Conservation (phyloP, 1,140 invertebrate genomes). For the Bombus pascuorum region DNA sequence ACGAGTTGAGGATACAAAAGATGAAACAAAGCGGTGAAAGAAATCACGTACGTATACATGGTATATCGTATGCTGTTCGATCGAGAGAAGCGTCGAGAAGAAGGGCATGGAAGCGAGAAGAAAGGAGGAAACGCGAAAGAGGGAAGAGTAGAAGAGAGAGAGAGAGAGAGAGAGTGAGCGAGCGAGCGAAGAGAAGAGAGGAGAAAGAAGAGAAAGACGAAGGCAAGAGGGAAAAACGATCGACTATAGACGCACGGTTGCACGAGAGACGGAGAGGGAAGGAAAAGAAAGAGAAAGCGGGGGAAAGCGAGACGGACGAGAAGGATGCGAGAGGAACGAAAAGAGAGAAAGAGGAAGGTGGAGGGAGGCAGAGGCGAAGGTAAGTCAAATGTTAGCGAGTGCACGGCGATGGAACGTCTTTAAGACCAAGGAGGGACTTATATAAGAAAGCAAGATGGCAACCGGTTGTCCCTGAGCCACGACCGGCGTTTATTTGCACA, state of each 20-base stretch:
- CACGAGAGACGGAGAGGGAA: neutral
- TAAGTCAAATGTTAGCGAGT: conserved; percentile 73
- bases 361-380: conserved; percentile 59
- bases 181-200: neutral
- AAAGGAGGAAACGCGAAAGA: neutral
- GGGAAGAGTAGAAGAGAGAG: no score
- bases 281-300: conserved; percentile 27
- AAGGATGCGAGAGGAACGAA: conserved; percentile 37
- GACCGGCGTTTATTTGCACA: conserved; percentile 80
- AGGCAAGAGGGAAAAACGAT: conserved; percentile 36
- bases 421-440: conserved; percentile 79
- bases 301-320: conserved; percentile 11
- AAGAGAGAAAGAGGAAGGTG: conserved; percentile 46
- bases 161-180: neutral
- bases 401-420: conserved; percentile 75
- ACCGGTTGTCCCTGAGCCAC: conserved; percentile 82
- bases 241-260: conserved; percentile 14
- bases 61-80: neutral
- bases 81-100: neutral
- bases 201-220: neutral
- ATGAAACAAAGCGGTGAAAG: neutral
- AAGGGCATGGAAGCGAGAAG: neutral
- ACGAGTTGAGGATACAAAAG: neutral
- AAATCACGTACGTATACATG: neutral
- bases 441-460: conserved; percentile 83